Percentiles rank a stretch among this genome's conserved stretches.
phyloP scores from a whole-genome alignment of 2,113 vertebrate genomes.

The Heptranchias perlo region DNA sequence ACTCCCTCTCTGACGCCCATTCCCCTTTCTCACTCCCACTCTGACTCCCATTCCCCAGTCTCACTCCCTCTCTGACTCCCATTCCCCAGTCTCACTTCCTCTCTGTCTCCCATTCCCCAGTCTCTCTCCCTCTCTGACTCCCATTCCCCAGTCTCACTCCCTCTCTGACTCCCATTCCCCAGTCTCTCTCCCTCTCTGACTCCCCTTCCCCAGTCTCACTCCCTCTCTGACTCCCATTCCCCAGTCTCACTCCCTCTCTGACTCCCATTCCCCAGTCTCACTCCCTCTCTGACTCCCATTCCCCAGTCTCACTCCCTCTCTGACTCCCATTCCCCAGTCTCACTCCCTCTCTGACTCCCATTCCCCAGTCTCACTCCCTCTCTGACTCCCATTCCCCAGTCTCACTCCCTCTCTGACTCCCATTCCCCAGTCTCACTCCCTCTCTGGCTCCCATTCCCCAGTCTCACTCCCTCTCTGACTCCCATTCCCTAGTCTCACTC shows the following conservation, averaged over 20 bases:
- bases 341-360: too few relatives aligned
- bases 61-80: not conserved
- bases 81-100: not conserved
- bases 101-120: too few relatives aligned
- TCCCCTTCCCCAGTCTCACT: not conserved
- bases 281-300: not conserved
- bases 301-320: not conserved
- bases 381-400: too few relatives aligned
- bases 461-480: not conserved
- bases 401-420: not conserved
- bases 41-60: not conserved
- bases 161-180: not conserved
- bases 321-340: not conserved
- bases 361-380: too few relatives aligned
- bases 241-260: not conserved
- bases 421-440: too few relatives aligned
- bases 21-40: too few relatives aligned
- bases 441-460: not conserved
- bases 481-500: not conserved
- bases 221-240: not conserved
- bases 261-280: not conserved
- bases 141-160: too few relatives aligned
- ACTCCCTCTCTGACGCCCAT: not conserved
- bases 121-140: too few relatives aligned
- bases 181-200: not conserved